A percentile compares a stretch with the other conserved stretches of the same genome.
phyloP scores from a whole-genome alignment of 2,888 invertebrate species.

The Heliconius ismenius region DNA sequence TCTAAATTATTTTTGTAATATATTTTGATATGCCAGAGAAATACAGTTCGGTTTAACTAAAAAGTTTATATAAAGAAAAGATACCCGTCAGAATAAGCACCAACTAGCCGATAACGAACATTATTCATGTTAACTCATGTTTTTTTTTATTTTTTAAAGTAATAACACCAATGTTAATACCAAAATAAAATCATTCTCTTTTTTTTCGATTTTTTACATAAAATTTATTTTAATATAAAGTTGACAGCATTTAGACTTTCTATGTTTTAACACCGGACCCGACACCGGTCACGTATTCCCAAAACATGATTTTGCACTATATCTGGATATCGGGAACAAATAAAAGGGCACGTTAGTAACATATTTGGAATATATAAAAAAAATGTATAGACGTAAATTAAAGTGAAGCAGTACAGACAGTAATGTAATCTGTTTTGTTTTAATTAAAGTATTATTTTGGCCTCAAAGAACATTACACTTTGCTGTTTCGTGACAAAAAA shows the following conservation, averaged over 20 bases:
- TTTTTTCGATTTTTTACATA: not conserved
- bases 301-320: constrained; percentile 32
- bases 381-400: not conserved
- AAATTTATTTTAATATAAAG: constrained; percentile 7
- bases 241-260: constrained; percentile 2
- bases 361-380: not conserved
- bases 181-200: too few species aligned
- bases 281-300: constrained; percentile 21
- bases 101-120: too few species aligned
- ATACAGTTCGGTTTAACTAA: too few species aligned
- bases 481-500: too few species aligned
- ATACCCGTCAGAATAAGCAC: too few species aligned
- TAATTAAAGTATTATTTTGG: not conserved
- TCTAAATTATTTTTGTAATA: too few species aligned
- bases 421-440: not conserved
- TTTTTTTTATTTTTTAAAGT: too few species aligned
- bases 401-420: not conserved
- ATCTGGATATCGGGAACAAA: constrained; percentile 23
- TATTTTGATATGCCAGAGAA: too few species aligned
- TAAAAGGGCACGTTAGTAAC: not conserved
- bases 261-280: constrained; percentile 22
- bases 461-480: not conserved
- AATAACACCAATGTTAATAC: too few species aligned
- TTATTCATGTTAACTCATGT: too few species aligned
- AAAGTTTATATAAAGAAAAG: too few species aligned